phyloP scores from a whole-genome alignment of 2,797 vertebrate genomes.

The Lithobates pipiens region DNA sequence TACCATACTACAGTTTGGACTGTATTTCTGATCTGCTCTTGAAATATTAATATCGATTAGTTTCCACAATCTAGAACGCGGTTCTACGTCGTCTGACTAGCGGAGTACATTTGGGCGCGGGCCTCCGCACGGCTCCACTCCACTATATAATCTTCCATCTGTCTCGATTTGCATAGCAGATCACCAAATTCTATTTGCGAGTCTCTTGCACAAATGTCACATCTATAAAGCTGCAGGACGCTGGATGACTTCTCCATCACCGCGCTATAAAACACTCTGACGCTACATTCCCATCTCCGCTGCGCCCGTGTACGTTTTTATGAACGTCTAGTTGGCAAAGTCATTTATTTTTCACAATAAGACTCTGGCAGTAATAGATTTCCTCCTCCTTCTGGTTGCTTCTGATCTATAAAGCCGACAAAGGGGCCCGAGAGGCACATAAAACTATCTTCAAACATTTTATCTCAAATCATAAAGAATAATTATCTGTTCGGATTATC shows the following conservation, averaged over 20 bases:
- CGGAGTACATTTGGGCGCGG: not conserved
- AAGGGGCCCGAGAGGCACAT: slow-evolving; percentile 35
- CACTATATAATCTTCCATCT: not conserved
- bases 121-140: not conserved
- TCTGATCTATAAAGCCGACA: slow-evolving; percentile 36
- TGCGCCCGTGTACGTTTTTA: not conserved
- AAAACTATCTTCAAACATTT: slow-evolving; percentile 50
- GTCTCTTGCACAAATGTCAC: not conserved
- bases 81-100: too few relatives aligned
- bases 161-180: not conserved
- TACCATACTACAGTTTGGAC: too few relatives aligned
- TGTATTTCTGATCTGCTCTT: too few relatives aligned
- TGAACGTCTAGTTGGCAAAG: slow-evolving; percentile 11
- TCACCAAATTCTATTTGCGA: not conserved
- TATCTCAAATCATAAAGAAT: slow-evolving; percentile 51
- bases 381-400: slow-evolving; percentile 15
- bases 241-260: not conserved
- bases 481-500: slow-evolving; percentile 41
- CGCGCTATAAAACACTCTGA: not conserved
- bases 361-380: slow-evolving; percentile 34
- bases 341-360: slow-evolving; percentile 37
- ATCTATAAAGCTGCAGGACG: not conserved
- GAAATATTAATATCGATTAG: too few relatives aligned
- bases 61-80: too few relatives aligned
- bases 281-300: slow-evolving; percentile 7